Percentiles rank a stretch among this genome's conserved stretches.
phyloP scores from a whole-genome alignment of 1,140 invertebrate genomes.

The Atta texana region DNA sequence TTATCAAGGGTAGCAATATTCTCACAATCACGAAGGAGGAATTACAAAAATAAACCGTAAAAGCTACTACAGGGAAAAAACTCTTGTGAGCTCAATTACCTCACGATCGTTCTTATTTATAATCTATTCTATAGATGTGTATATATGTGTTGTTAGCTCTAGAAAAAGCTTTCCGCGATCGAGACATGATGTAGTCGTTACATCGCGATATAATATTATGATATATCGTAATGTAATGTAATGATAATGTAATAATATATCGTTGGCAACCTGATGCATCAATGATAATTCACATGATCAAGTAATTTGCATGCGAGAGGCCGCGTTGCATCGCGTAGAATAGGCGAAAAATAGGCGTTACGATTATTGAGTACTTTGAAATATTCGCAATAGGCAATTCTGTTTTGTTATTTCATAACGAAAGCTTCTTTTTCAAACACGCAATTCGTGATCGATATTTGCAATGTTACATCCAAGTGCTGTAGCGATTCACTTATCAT shows the following conservation, averaged over 20 bases:
- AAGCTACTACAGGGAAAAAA: slow-evolving; percentile 21
- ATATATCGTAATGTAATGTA: too few species aligned
- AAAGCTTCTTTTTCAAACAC: slow-evolving; percentile 17
- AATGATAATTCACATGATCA: slow-evolving; percentile 2
- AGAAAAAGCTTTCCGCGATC: slow-evolving; percentile 27
- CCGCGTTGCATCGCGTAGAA: background rate
- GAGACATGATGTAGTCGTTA: background rate
- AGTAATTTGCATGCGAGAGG: background rate
- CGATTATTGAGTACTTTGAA: background rate
- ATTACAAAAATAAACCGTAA: slow-evolving; percentile 52
- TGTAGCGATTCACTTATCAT: slow-evolving; percentile 8
- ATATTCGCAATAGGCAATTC: slow-evolving; percentile 2
- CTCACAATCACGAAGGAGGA: slow-evolving; percentile 47
- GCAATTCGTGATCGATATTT: background rate
- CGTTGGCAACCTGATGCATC: background rate
- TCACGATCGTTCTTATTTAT: slow-evolving; percentile 48
- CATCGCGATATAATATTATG: background rate
- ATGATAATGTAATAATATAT: too few species aligned
- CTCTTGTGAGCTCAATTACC: slow-evolving; percentile 50
- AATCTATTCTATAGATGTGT: slow-evolving; percentile 4
- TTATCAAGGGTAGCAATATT: slow-evolving; percentile 57
- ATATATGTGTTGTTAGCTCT: background rate
- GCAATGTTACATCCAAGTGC: background rate
- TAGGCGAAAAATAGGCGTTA: slow-evolving; percentile 18
- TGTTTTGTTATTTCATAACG: slow-evolving; percentile 5